Conservation (phyloP, 2,888 invertebrate genomes). For the Tenthredo livida region DNA sequence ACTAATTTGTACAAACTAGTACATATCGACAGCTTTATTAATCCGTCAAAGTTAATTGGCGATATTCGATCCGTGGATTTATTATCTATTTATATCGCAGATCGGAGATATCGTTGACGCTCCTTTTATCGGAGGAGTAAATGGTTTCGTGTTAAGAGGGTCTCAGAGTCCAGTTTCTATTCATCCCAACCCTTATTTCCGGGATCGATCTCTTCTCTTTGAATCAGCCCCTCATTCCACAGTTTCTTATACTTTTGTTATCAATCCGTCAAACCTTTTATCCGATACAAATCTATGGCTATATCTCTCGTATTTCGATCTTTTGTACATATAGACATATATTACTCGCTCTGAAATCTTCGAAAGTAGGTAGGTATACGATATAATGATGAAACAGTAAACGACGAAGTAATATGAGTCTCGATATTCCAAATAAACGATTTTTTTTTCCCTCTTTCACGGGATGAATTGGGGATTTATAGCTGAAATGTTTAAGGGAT, state of each 20-base stretch:
- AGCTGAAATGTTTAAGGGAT: not conserved
- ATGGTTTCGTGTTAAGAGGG: not conserved
- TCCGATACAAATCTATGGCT: not conserved
- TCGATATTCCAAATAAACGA: not conserved
- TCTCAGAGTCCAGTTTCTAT: conserved; percentile 10
- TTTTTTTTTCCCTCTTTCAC: not conserved
- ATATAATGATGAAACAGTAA: not conserved
- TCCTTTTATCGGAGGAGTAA: not conserved
- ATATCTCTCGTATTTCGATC: not conserved
- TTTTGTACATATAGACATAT: not conserved
- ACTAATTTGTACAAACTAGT: not conserved
- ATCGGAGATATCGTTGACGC: not conserved
- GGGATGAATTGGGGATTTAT: not conserved
- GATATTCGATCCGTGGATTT: not conserved
- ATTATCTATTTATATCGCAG: not conserved
- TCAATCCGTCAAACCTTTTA: conserved; percentile 31
- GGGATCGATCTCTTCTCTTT: not conserved
- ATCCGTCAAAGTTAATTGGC: not conserved
- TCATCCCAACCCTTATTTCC: not conserved
- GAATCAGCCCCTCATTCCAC: not conserved
- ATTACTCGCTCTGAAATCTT: not conserved
- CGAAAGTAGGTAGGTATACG: not conserved
- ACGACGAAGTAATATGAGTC: not conserved
- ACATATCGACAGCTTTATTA: not conserved
- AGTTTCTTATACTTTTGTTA: not conserved